Evolutionary conservation across 2,113 vertebrate species (phyloP).

Genomic region (Pelecanus crispus): DNA sequence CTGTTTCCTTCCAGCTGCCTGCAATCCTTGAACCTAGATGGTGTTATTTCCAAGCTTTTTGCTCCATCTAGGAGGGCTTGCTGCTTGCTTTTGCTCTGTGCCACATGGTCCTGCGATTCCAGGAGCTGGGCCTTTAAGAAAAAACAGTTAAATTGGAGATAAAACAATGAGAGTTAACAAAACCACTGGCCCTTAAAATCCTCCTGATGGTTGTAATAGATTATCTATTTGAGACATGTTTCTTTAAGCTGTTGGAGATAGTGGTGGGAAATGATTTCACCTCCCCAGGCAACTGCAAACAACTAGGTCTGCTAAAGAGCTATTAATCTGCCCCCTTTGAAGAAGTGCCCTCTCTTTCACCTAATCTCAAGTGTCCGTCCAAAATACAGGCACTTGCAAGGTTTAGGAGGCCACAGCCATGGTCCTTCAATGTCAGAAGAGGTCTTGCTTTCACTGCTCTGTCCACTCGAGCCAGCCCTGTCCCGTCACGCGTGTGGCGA

Average conservation of each 20-base stretch:
- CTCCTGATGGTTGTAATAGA: conserved; percentile 44
- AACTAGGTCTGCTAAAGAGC: background rate
- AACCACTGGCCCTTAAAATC: conserved; percentile 43
- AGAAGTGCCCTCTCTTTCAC: conserved; percentile 1
- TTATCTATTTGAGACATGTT: conserved; percentile 55
- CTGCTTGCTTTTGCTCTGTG: background rate
- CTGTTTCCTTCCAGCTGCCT: background rate
- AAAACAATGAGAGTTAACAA: conserved; percentile 28
- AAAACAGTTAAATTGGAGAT: background rate
- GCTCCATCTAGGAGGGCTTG: background rate
- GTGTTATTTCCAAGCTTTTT: background rate
- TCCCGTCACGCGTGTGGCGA: rapidly evolving
- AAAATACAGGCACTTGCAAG: background rate
- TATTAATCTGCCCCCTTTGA: conserved; percentile 25
- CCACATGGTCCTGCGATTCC: background rate
- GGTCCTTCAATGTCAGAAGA: background rate
- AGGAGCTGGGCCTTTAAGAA: conserved; percentile 42
- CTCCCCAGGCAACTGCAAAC: conserved; percentile 27
- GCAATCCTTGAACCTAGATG: background rate
- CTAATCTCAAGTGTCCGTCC: background rate
- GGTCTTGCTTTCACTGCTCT: background rate
- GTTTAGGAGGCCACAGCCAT: background rate
- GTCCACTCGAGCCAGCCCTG: background rate
- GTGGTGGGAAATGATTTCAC: conserved; percentile 46
- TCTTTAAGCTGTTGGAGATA: conserved; percentile 48